A percentile compares a stretch with the other conserved stretches of the same genome.
Conservation (phyloP, 2,888 invertebrate genomes). For the Prionchulus punctatus region DNA sequence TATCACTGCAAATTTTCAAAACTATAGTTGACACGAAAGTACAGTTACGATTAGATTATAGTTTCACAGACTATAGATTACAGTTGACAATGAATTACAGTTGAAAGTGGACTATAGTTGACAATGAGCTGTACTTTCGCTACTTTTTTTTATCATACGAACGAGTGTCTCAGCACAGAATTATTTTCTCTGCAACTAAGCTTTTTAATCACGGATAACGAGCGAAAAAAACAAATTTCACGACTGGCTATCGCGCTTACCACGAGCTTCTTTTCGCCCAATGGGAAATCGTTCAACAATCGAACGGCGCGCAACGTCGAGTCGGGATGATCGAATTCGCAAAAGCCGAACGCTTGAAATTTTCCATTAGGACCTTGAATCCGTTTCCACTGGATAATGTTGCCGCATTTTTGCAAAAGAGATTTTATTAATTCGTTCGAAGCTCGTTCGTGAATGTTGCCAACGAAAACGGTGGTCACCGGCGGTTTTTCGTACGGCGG, state of each 20-base stretch:
- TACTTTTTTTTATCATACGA: too few relatives aligned
- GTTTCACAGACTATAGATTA: too few relatives aligned
- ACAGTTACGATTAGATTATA: too few relatives aligned
- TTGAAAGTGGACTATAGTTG: too few relatives aligned
- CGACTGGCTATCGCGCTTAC: not conserved
- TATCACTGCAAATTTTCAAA: too few relatives aligned
- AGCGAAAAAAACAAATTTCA: not conserved
- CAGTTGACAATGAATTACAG: too few relatives aligned
- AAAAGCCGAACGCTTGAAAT: conserved; percentile 76
- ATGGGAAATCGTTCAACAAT: conserved; percentile 72
- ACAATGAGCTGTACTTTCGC: too few relatives aligned
- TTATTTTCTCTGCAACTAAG: too few relatives aligned
- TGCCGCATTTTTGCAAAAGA: conserved; percentile 67
- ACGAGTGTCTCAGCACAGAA: too few relatives aligned
- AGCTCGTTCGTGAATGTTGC: conserved; percentile 83
- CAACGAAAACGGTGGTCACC: conserved; percentile 89
- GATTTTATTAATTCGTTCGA: conserved; percentile 86
- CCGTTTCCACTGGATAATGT: conserved; percentile 87
- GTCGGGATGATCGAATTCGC: conserved; percentile 88
- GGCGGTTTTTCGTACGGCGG: conserved; percentile 47
- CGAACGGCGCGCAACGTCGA: conserved; percentile 78
- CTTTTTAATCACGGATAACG: not conserved
- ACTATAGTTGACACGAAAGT: too few relatives aligned
- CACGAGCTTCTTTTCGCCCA: conserved; percentile 69
- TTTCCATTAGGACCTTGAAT: conserved; percentile 57